These are phyloP conservation scores for Pristionchus arcanus DNA, from an alignment of 2,888 invertebrate species.

Conservation along the genomic window DNA sequence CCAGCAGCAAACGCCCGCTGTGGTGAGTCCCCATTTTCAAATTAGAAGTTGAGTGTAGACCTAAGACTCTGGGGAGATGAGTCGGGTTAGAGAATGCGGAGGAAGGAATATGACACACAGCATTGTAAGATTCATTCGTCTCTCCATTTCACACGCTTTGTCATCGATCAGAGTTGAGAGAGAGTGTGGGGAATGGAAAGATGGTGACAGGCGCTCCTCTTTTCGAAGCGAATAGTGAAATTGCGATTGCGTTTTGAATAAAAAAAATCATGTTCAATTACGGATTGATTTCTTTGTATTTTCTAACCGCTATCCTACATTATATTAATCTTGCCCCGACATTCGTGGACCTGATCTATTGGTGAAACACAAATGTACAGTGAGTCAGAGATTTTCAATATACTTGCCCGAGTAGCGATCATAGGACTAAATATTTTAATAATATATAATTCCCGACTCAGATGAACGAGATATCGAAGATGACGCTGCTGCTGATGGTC, in stretches of 20 bases:
- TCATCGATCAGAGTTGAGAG: neutral
- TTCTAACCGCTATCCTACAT: no score
- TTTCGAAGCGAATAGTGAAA: no score
- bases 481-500: constrained; percentile 77
- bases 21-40: neutral
- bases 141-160: neutral
- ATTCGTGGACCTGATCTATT: neutral
- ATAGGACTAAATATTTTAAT: no score
- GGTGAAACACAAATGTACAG: neutral
- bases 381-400: neutral
- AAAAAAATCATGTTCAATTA: no score
- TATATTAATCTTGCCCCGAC: neutral
- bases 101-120: no score
- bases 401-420: neutral
- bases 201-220: no score
- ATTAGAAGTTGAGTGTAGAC: no score
- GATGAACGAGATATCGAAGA: constrained; percentile 77
- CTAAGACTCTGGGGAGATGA: no score
- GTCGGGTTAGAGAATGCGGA: no score
- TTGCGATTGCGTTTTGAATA: no score
- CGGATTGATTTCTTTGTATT: no score
- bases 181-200: neutral
- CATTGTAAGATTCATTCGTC: no score
- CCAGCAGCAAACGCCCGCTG: neutral
- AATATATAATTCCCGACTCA: constrained; percentile 59